Base-by-base conservation (phyloP, 2,888 invertebrate genomes). In the Osmoderma eremita region DNA sequence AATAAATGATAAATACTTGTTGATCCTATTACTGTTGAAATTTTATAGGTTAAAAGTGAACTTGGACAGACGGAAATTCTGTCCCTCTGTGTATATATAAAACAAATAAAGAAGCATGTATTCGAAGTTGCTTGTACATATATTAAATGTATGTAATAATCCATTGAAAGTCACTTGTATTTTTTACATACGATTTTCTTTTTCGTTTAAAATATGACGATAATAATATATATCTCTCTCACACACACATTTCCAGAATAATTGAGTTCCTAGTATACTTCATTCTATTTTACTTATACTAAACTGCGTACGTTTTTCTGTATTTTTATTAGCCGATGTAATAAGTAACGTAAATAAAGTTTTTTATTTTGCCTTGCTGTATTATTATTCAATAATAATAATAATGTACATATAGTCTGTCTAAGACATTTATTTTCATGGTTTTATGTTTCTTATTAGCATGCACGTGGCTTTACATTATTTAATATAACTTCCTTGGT, bases 21-120 rank as follows among this genome's bases (percentile, higher is more conserved):
- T 71, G 69, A 71, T 58, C 65, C 69, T 69, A 69, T 71, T 68
- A 69, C 68, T 71, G 71, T 71, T 71, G 69, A 71, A 71, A 69
- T 70, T 71, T 71, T 71, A 71, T 71, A 71, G 70, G 49, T 24
- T 68, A 63, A 38, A 48, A 24, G 5, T 4, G 66, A 65, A 63
- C 56, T 63, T 62, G 56, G 56, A 63, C 65, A 62, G 63, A 51
- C 54, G 65, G 64, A 56, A 63, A 65, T 63, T 45, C 49, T 63
- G 63, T 61, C 10, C 30, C 30, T 30, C 58, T 61, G 50, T 64
- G 64, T 66, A 61, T 68, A 65, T 68, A 54, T 24, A 24, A 30
- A 30, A 30, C 30, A 30, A 30, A 30, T 30, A 30, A 30, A 30
- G 6, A 5, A 65, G 64, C 64, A 68, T 68, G 65, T 64, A 68